phyloP scores from a whole-genome alignment of 2,888 invertebrate genomes.

The Scaptodrosophila latifasciaeformis region DNA sequence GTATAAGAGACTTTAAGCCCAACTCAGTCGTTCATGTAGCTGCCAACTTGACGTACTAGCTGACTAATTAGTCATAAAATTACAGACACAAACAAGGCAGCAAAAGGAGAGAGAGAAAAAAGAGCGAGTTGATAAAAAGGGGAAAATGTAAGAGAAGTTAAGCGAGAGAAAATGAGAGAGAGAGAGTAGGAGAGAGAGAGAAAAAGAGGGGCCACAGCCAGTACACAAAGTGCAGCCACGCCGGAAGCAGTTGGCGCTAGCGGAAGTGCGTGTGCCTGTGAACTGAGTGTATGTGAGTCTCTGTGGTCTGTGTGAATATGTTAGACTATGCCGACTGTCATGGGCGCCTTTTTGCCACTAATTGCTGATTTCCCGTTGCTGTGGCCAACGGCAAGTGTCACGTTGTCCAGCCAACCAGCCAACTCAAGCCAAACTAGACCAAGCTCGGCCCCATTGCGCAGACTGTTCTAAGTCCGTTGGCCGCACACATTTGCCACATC shows the following conservation, averaged over 20 bases:
- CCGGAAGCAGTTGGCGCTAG: constrained; percentile 60
- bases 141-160: neutral
- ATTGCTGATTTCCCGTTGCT: constrained; percentile 60
- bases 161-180: neutral
- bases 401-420: constrained; percentile 14
- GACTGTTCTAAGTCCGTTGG: neutral
- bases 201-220: constrained; percentile 16
- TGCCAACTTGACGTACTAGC: constrained; percentile 58
- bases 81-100: constrained; percentile 46
- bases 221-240: constrained; percentile 53
- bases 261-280: constrained; percentile 57
- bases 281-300: too few species aligned
- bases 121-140: neutral
- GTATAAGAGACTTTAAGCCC: neutral
- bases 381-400: constrained; percentile 13
- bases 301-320: too few species aligned
- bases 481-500: constrained; percentile 64
- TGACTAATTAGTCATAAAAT: constrained; percentile 69
- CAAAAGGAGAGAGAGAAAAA: constrained; percentile 5
- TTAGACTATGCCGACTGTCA: constrained; percentile 5
- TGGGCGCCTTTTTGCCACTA: constrained; percentile 47
- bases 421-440: neutral
- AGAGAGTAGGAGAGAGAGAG: neutral
- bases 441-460: neutral
- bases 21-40: constrained; percentile 21